These are phyloP conservation scores for Papilio demoleus DNA, from an alignment of 2,888 invertebrate species.

Conservation along the genomic window DNA sequence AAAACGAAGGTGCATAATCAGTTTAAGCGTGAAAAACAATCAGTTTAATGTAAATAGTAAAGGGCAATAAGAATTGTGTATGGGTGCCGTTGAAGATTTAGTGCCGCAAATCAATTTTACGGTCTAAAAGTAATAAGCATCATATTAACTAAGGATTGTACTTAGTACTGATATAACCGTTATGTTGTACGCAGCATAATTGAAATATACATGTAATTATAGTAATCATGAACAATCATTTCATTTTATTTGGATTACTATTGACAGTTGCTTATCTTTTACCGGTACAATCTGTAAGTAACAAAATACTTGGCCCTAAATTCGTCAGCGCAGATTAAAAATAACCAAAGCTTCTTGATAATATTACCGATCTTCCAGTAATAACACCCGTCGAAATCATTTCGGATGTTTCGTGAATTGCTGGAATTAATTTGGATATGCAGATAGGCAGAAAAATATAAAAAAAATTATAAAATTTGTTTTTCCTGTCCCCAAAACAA, in stretches of 20 bases:
- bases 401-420: too few relatives aligned
- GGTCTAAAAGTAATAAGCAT: constrained; percentile 36
- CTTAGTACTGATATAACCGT: constrained; percentile 32
- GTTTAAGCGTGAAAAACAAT: constrained; percentile 55
- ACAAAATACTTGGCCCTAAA: neutral
- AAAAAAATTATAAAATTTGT: too few relatives aligned
- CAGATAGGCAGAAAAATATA: too few relatives aligned
- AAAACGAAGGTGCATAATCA: constrained; percentile 7
- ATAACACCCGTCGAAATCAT: too few relatives aligned
- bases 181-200: constrained; percentile 28
- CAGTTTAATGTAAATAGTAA: constrained; percentile 49
- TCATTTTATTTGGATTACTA: constrained; percentile 19
- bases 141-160: constrained; percentile 24
- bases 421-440: too few relatives aligned
- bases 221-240: constrained; percentile 9
- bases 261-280: neutral
- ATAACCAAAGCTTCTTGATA: too few relatives aligned
- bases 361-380: too few relatives aligned
- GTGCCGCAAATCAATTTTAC: constrained; percentile 37
- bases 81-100: constrained; percentile 41
- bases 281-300: constrained; percentile 25
- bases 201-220: neutral
- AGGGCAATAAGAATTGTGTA: constrained; percentile 40
- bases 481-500: too few relatives aligned
- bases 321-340: too few relatives aligned